Conservation (phyloP, 2,888 invertebrate species). For the Diogma glabrata region DNA sequence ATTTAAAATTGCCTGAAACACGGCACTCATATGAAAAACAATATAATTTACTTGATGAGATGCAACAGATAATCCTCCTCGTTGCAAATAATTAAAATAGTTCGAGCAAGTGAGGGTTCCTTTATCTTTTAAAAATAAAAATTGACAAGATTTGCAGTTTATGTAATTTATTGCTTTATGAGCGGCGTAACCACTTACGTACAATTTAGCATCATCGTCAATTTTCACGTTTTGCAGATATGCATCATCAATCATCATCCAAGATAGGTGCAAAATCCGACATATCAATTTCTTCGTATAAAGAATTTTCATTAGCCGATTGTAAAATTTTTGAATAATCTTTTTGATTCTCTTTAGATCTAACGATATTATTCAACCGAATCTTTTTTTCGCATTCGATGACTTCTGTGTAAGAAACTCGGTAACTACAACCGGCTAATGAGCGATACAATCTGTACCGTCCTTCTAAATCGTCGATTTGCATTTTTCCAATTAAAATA, state of each 20-base stretch:
- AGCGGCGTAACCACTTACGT: not conserved
- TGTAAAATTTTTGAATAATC: not conserved
- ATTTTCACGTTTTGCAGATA: not conserved
- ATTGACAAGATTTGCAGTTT: too few relatives aligned
- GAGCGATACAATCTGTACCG: not conserved
- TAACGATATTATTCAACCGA: not conserved
- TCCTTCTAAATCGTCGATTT: not conserved
- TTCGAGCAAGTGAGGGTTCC: not conserved
- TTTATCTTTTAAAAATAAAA: not conserved
- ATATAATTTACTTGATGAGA: not conserved
- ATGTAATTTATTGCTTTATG: not conserved
- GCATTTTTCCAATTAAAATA: not conserved
- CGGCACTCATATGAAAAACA: not conserved
- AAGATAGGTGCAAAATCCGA: too few relatives aligned
- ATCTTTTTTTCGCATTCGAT: too few relatives aligned
- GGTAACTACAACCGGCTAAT: not conserved
- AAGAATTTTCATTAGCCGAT: not conserved
- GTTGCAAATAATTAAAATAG: not conserved
- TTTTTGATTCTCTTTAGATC: not conserved
- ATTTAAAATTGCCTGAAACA: not conserved
- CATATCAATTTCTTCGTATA: not conserved
- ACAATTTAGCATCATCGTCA: not conserved
- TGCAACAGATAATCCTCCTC: not conserved
- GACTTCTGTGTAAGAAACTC: constrained; percentile 1
- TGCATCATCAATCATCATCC: too few relatives aligned